Conservation (phyloP, 2,113 vertebrate species). For the Malurus melanocephalus region DNA sequence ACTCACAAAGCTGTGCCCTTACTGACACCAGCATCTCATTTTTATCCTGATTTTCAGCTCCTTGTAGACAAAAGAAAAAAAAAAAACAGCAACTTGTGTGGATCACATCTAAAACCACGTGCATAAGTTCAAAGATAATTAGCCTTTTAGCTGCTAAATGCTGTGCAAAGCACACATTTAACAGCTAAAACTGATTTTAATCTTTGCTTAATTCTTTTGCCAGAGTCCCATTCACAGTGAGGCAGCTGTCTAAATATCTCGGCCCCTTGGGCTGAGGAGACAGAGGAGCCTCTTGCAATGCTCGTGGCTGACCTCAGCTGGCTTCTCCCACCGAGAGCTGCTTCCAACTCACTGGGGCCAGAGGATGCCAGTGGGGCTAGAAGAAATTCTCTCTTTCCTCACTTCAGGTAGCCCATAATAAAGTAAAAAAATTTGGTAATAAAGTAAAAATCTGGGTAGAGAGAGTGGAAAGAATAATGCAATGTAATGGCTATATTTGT, state of each 20-base stretch:
- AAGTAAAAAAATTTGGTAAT: too few species aligned
- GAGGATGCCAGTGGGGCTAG: neutral
- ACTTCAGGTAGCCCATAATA: neutral
- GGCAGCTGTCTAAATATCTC: constrained; percentile 57
- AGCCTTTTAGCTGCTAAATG: constrained; percentile 37
- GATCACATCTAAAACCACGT: constrained; percentile 36
- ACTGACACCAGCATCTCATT: constrained; percentile 1
- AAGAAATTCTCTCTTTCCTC: neutral
- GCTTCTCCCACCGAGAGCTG: neutral
- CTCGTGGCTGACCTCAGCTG: constrained; percentile 40
- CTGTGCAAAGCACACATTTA: constrained; percentile 54
- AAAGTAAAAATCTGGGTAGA: neutral
- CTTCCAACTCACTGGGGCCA: neutral
- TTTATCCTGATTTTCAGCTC: constrained; percentile 8
- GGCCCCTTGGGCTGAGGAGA: constrained; percentile 30
- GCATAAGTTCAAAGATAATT: constrained; percentile 64
- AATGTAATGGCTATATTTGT: neutral
- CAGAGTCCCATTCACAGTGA: constrained; percentile 48
- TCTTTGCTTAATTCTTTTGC: constrained; percentile 65
- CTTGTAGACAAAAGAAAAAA: constrained; percentile 20
- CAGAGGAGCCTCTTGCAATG: neutral
- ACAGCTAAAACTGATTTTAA: constrained; percentile 63
- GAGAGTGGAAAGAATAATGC: neutral
- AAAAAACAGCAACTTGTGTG: neutral
- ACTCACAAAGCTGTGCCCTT: neutral